A percentile compares a stretch with the other conserved stretches of the same genome.
Conservation (phyloP, 2,797 vertebrate species). For the Takifugu rubripes region DNA sequence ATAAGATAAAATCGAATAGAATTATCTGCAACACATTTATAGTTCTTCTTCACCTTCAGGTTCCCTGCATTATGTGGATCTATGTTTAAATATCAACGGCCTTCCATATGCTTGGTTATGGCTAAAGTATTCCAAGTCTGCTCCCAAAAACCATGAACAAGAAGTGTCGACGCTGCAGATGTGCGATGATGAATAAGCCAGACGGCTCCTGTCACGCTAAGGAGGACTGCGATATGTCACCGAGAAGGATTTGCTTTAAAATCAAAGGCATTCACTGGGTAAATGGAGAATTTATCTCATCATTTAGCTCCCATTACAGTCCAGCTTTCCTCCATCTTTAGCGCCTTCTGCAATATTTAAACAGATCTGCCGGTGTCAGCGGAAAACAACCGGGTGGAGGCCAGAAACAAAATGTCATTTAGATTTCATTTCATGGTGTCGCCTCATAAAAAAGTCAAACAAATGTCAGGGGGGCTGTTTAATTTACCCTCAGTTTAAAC, state of each 20-base stretch:
- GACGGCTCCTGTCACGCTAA: constrained; percentile 35
- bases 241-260: constrained; percentile 30
- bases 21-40: too few species aligned
- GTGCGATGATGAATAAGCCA: constrained; percentile 49
- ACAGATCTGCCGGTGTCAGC: constrained; percentile 42
- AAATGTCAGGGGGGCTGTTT: constrained; percentile 20
- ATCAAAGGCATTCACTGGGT: constrained; percentile 21
- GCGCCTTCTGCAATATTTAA: constrained; percentile 37
- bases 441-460: constrained; percentile 6
- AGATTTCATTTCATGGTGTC: constrained; percentile 1
- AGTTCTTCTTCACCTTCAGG: too few species aligned
- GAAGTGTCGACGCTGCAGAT: constrained; percentile 34
- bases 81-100: too few species aligned
- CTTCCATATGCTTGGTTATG: constrained; percentile 6
- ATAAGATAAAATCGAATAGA: too few species aligned
- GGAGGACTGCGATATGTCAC: constrained; percentile 31
- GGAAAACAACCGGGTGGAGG: constrained; percentile 24
- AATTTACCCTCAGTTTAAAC: neutral
- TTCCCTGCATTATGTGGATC: too few species aligned
- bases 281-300: constrained; percentile 45
- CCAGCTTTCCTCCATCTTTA: constrained; percentile 37
- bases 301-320: constrained; percentile 31
- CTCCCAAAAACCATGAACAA: constrained; percentile 20
- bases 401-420: constrained; percentile 21
- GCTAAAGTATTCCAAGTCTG: constrained; percentile 29